Base-by-base conservation (phyloP, 2,888 invertebrate genomes). In the Heliconius ismenius region DNA sequence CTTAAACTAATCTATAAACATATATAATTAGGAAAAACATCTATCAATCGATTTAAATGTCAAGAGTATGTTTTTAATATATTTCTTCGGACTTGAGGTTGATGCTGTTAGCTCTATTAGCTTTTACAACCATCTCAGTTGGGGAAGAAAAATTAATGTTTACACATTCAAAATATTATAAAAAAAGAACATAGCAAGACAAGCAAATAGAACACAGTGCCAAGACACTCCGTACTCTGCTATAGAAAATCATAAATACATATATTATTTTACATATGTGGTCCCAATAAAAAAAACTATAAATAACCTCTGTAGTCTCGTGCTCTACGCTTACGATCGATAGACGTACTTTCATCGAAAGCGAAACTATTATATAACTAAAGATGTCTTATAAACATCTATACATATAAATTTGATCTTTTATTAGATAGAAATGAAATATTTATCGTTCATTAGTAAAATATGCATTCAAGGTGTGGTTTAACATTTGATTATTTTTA, bases 301-400 rank as follows among this genome's bases (percentile, higher is more conserved):
- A 58, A 58, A 26, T 26, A 32, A 64, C 21, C 15, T 64, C 9
- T 64, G 21, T 32, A 64, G 2, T 32, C 21, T 64, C 10, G 32
- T 49, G 9, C 10, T 26, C 24, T 26, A 49, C 10, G 18, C 13
- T 68, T 0, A 7, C 18, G 39, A 39, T 39, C 24, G 49, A 68
- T 26, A 18, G 43, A 49, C 43, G 43, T 68, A 26, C 49, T 68
- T 68, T 68, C 68, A 10, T 68, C 68, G 68, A 68, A 68, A 68
- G 43, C 26, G 18, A 49, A 68, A 26, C 26, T 49, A 26, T 68
- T 49, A 68, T 26, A 26, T 68, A 68, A 68, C 28, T 43, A 28
- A 49, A 68, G 26, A 68, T 26, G 18, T 26, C 18, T 49, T 49
- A 49, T 49, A 49, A 49, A 21, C 21, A 49, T 21, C 49, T 18